These are phyloP conservation scores for Limnothrissa miodon DNA, from an alignment of 2,113 vertebrate genomes.

Conservation along the genomic window DNA sequence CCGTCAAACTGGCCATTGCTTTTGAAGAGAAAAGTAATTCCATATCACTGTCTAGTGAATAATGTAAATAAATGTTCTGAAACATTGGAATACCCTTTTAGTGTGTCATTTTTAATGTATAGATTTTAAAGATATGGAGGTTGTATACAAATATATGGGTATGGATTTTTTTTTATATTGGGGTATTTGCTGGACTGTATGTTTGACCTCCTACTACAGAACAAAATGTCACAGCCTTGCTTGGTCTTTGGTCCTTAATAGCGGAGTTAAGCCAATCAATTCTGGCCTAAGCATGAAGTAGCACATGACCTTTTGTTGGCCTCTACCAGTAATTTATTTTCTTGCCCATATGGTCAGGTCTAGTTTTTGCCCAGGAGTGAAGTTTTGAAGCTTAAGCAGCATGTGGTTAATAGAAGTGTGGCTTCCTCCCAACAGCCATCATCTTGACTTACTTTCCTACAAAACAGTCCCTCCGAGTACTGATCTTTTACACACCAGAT, in stretches of 20 bases:
- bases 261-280: background rate
- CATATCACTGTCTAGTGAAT: too few species aligned
- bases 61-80: too few species aligned
- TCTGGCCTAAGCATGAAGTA: background rate
- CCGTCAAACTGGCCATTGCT: too few species aligned
- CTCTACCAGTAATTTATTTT: background rate
- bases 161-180: too few species aligned
- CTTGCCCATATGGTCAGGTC: background rate
- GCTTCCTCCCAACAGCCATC: background rate
- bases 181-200: background rate
- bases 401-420: background rate
- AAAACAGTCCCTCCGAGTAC: background rate
- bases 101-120: background rate
- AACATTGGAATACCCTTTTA: background rate
- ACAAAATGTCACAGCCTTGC: background rate
- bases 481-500: background rate
- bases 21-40: too few species aligned
- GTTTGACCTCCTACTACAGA: background rate
- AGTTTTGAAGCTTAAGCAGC: background rate
- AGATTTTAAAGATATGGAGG: background rate
- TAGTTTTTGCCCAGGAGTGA: background rate
- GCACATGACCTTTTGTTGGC: background rate
- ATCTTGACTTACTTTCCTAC: background rate
- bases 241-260: conserved; percentile 3
- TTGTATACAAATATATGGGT: background rate